Percentiles rank a stretch among this genome's conserved stretches.
Conservation (phyloP, 2,888 invertebrate genomes). For the Abrostola triplasia region DNA sequence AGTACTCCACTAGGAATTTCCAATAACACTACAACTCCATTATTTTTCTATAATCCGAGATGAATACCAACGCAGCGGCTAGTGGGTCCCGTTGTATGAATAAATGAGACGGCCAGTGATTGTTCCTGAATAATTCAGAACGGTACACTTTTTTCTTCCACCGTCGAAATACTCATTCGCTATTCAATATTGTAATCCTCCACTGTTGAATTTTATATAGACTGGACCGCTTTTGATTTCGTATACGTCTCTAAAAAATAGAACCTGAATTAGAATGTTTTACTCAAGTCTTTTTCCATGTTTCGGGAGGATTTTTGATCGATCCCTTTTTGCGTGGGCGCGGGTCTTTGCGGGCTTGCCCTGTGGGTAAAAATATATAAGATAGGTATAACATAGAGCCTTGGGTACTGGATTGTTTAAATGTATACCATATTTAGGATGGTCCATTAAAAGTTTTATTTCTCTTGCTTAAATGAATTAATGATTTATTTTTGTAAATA, state of each 20-base stretch:
- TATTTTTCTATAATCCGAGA: slow-evolving; percentile 44
- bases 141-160: slow-evolving; percentile 57
- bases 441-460: no score
- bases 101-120: slow-evolving; percentile 84
- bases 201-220: slow-evolving; percentile 72
- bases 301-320: slow-evolving; percentile 10
- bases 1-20: no score
- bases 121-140: slow-evolving; percentile 83
- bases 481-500: no score
- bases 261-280: slow-evolving; percentile 21
- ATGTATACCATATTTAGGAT: no score
- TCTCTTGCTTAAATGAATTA: no score
- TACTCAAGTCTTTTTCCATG: slow-evolving; percentile 40
- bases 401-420: no score
- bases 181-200: slow-evolving; percentile 77
- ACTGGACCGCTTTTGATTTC: slow-evolving; percentile 62
- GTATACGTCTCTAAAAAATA: slow-evolving; percentile 40
- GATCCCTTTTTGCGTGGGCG: slow-evolving; percentile 10
- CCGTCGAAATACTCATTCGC: slow-evolving; percentile 63
- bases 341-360: not conserved
- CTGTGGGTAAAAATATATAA: no score
- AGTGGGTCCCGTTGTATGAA: slow-evolving; percentile 72
- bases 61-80: slow-evolving; percentile 56
- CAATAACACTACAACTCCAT: slow-evolving; percentile 9
- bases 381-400: no score